Percentiles rank a stretch among this genome's conserved stretches.
Conservation (phyloP, 2,113 vertebrate species). For the Limnothrissa miodon region DNA sequence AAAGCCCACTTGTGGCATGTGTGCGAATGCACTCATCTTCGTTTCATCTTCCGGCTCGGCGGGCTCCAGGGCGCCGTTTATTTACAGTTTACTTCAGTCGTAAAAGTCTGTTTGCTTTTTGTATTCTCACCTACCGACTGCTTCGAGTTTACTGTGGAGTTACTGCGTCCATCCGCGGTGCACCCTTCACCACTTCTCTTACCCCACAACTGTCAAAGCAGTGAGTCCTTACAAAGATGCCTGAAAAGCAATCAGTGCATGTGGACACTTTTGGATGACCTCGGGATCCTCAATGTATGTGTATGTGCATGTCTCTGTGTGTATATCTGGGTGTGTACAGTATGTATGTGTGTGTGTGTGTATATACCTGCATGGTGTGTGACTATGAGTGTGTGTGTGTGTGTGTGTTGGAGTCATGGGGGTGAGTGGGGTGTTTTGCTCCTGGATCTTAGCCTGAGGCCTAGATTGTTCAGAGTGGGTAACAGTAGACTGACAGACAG, state of each 20-base stretch:
- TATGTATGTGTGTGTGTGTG: neutral
- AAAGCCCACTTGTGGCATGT: neutral
- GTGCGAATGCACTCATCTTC: constrained; percentile 34
- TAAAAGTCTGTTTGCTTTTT: constrained; percentile 16
- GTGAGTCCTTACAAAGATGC: constrained; percentile 40
- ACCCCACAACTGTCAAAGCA: neutral
- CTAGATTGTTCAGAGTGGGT: neutral
- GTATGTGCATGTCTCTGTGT: neutral
- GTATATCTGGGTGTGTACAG: neutral
- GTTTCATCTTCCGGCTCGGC: neutral
- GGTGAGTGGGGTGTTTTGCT: neutral
- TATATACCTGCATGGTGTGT: neutral
- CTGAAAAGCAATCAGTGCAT: constrained; percentile 62
- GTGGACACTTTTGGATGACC: constrained; percentile 47
- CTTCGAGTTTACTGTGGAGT: neutral
- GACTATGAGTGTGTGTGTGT: neutral
- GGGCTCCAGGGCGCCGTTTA: neutral
- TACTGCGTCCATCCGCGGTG: neutral
- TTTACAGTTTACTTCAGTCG: neutral
- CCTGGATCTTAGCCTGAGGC: neutral
- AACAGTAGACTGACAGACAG: constrained; percentile 14
- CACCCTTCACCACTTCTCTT: neutral
- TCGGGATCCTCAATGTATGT: constrained; percentile 30
- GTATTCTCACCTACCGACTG: constrained; percentile 3
- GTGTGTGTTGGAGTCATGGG: neutral